Conservation (phyloP, 1,140 invertebrate species). For the Trichomalopsis sarcophagae region DNA sequence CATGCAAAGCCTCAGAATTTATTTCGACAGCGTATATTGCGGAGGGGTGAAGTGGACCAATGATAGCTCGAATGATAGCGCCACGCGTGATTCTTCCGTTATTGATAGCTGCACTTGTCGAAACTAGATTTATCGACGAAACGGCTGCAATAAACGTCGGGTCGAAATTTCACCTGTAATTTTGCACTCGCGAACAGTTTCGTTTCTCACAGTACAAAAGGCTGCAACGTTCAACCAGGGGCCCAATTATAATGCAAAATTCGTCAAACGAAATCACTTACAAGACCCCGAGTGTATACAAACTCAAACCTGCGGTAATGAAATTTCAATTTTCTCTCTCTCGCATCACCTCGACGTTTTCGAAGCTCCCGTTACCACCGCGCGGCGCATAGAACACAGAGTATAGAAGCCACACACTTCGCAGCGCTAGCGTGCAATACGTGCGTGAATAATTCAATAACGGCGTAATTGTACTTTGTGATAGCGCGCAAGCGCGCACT, state of each 20-base stretch:
- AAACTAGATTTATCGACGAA: too few species aligned
- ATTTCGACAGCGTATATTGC: not conserved
- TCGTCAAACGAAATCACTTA: not conserved
- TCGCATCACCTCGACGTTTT: not conserved
- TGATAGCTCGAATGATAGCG: too few species aligned
- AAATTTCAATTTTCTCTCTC: not conserved
- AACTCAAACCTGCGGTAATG: not conserved
- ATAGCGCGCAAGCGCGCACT: not conserved
- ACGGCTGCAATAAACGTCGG: too few species aligned
- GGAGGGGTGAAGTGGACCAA: too few species aligned
- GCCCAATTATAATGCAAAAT: too few species aligned
- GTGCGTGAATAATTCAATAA: conserved; percentile 33
- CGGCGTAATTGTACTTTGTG: conserved; percentile 7
- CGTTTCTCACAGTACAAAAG: too few species aligned
- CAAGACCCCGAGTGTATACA: not conserved
- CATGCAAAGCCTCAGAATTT: not conserved
- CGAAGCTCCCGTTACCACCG: not conserved
- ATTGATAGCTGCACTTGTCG: too few species aligned
- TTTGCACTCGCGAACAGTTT: too few species aligned
- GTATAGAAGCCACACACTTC: not conserved
- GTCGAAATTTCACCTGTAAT: too few species aligned
- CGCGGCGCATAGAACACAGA: not conserved
- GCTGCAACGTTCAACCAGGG: too few species aligned
- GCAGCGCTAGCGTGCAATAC: not conserved
- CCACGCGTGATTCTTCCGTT: too few species aligned